Conservation (phyloP, 2,797 vertebrate genomes). For the Dromococcyx pavoninus region DNA sequence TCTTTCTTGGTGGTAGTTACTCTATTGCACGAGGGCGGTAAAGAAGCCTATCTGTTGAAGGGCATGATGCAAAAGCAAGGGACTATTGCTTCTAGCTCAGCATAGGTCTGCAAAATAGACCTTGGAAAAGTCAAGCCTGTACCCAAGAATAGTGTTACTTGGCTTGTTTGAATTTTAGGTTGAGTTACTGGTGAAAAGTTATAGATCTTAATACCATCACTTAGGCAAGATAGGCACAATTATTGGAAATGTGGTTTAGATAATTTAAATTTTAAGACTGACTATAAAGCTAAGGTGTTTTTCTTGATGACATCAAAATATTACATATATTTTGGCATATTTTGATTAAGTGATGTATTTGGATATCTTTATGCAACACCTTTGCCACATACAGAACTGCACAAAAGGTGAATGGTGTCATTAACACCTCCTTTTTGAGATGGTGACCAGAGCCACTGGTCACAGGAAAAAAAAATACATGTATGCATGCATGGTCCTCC, state of each 20-base stretch:
- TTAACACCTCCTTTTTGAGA: accelerated
- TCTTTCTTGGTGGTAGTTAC: neutral
- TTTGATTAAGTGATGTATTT: too few relatives aligned
- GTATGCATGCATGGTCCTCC: neutral
- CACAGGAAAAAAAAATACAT: neutral
- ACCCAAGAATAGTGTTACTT: neutral
- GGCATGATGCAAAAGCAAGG: neutral
- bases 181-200: neutral
- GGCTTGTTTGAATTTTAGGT: neutral
- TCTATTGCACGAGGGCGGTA: neutral
- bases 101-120: neutral
- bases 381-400: neutral
- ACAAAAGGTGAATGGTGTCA: neutral
- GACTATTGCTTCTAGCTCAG: neutral
- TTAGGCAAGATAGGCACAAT: neutral
- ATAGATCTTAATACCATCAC: neutral
- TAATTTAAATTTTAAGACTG: neutral
- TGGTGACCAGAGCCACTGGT: neutral
- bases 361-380: neutral
- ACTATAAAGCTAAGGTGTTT: neutral
- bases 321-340: accelerated
- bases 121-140: neutral
- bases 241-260: neutral
- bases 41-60: neutral
- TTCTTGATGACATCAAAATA: neutral